Evolutionary conservation across 1,140 invertebrate genomes (phyloP), one percentile per base, ranked within the genome.

Genomic region (Drosophila asahinai): DNA sequence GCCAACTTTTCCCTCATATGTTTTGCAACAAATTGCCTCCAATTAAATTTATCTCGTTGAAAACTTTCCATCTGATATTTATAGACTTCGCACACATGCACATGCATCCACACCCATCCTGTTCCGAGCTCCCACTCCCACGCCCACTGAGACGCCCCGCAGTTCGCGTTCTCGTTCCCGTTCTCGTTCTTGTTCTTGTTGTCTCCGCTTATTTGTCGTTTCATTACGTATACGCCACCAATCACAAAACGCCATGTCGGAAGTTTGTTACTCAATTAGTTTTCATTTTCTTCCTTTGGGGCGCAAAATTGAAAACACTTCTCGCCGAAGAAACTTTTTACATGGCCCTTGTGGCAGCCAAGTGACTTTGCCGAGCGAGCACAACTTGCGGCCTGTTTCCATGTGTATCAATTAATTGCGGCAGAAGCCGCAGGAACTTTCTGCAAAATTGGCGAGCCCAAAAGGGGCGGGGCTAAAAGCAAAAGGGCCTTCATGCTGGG

Each of bases 31-130:
- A 91, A 91, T 90, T 91, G 90, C 86, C 82, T 78, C 90, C 90
- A 91, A 91, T 91, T 91, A 91, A 91, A 91, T 91, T 92, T 91
- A 92, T 92, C 90, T 92, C 81, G 86, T 92, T 86, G 86, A 79
- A 92, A 92, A 92, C 67, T 92, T 92, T 92, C 80, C 75, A 92
- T 92, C 82, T 84, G 82, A 86, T 92, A 92, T 92, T 90, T 90
- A 90, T 89, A 90, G 79, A 90, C 86, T 84, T 36, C 40, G 48
- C 77, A 70, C 70, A 49, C 45, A 74, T 58, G 49, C 57, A 51
- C 38, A 65, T 63, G 30, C 43, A 49, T 36, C 55, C 54, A 3
- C 36, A 57, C 36, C 51, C 61, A 36, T 36, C 33, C 11, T 36
- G 9, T 36, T 36, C 33, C 30, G 15, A 11, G 4, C 14, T 22